A percentile compares a stretch with the other conserved stretches of the same genome.
phyloP scores from a whole-genome alignment of 2,888 invertebrate species.

The Philopedon plagiatum region DNA sequence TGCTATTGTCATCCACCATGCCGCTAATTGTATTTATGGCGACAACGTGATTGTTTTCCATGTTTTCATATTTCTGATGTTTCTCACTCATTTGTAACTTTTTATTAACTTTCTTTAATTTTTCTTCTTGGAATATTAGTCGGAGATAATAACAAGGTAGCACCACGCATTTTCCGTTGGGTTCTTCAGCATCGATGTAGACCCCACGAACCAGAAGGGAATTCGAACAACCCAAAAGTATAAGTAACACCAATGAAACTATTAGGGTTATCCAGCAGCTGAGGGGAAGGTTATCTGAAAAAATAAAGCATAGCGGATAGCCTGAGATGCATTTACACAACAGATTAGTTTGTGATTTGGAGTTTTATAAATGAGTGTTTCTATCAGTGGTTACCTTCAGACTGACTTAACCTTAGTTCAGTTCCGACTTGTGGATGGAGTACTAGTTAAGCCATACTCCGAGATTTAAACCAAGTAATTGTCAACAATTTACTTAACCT shows the following conservation, averaged over 20 bases:
- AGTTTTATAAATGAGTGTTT: no score
- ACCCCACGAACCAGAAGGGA: slow-evolving; percentile 89
- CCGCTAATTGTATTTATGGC: slow-evolving; percentile 45
- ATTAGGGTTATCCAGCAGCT: slow-evolving; percentile 88
- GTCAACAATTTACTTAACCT: no score
- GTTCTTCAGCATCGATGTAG: slow-evolving; percentile 89
- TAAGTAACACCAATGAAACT: slow-evolving; percentile 80
- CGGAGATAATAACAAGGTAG: slow-evolving; percentile 88
- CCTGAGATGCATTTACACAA: no score
- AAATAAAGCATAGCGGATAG: no score
- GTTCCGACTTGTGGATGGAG: no score
- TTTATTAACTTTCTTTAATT: slow-evolving; percentile 72
- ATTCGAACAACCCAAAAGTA: slow-evolving; percentile 88
- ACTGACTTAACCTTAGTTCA: no score
- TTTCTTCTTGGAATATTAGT: slow-evolving; percentile 69
- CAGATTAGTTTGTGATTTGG: no score
- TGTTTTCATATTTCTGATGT: slow-evolving; percentile 49
- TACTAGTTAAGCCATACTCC: no score
- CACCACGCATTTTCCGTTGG: slow-evolving; percentile 85
- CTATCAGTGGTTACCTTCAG: no score
- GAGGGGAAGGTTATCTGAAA: slow-evolving; percentile 77
- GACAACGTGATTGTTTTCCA: slow-evolving; percentile 59
- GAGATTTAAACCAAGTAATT: no score
- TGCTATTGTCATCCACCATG: slow-evolving; percentile 29
- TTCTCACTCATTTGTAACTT: slow-evolving; percentile 52